Base-by-base conservation (phyloP, 2,797 vertebrate genomes). In the Naso thynnoides region DNA sequence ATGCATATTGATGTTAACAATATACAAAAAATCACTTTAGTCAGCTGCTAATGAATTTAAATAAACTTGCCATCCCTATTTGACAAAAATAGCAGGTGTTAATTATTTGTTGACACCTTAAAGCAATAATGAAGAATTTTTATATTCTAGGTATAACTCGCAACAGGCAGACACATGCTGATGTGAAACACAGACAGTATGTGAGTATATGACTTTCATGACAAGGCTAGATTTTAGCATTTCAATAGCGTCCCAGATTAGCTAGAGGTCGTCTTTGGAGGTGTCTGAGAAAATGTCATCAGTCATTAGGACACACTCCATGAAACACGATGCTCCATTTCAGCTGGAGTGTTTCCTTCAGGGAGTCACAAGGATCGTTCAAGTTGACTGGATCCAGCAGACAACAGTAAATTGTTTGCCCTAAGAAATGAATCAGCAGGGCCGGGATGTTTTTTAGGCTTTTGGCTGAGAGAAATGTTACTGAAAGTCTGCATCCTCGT, bases 241-340 rank as follows among this genome's bases (percentile, higher is more conserved):
- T 90, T 90, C 88, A 78, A 73, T 65, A 59, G 68, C 47, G 38
- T 86, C 84, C 84, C 76, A 82, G 76, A 82, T 79, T 85, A 74
- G 73, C 79, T 82, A 58, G 86, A 89, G 89, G 89, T 91, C 74
- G 36, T 83, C 56, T 86, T 87, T 80, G 65, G 77, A 86, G 84
- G 83, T 85, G 81, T 90, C 78, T 89, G 85, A 81, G 88, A 90
- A 94, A 92, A 91, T 91, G 83, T 87, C 93, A 93, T 93, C 89
- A 92, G 88, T 93, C 92, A 92, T 91, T 87, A 91, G 83, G 89
- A 88, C 84, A 89, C 90, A 90, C 90, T 83, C 87, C 89, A 91
- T 92, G 88, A 92, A 93, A 90, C 86, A 84, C 89, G 86, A 87
- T 81, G 87, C 90, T 85, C 86, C 70, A 88, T 87, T 91, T 92